Evolutionary conservation across 2,797 vertebrate genomes (phyloP), one percentile per base, ranked within the genome.

Genomic region (Labeo calbasu): DNA sequence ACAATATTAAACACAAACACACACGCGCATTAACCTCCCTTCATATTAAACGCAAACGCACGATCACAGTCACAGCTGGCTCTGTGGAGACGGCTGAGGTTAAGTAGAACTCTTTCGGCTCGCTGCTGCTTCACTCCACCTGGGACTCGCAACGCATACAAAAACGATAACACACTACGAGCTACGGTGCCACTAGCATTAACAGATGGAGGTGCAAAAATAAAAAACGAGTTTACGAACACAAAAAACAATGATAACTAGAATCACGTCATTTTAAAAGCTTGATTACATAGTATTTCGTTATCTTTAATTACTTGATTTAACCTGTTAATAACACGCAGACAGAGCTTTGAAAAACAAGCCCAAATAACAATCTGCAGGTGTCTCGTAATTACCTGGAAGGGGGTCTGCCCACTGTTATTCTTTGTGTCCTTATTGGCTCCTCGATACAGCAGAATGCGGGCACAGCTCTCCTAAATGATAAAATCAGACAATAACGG

Each of bases 351-450:
- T 77, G 17, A 73, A 68, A 68, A 77, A 65, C 46, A 66, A 76
- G 66, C 53, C 15, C 10, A 66, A 69, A 69, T 25, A 68, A 48
- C 36, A 75, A 36, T 5, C 7, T 75, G 14, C 8, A 32, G 23
- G 43, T 36, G 48, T 21, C 48, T 68, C 21, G 43, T 46, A 68
- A 77, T 93, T 89, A 98, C 97, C 97, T 98, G 97, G 90, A 98
- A 98, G 19, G 97, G 93, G 0, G 96, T 98, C 94, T 98, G 97
- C 32, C 96, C 96, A 1, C 93, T 95, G 93, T 97, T 97, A 88
- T 98, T 98, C 91, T 98, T 98, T 83, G 95, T 95, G 50, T 97
- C 96, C 91, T 97, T 98, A 87, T 94, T 97, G 63, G 97, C 96
- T 76, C 97, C 97, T 0, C 97, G 92, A 88, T 98, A 98, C 13